Base-by-base conservation (phyloP, 2,888 invertebrate genomes). In the Leptinotarsa tumamoca region DNA sequence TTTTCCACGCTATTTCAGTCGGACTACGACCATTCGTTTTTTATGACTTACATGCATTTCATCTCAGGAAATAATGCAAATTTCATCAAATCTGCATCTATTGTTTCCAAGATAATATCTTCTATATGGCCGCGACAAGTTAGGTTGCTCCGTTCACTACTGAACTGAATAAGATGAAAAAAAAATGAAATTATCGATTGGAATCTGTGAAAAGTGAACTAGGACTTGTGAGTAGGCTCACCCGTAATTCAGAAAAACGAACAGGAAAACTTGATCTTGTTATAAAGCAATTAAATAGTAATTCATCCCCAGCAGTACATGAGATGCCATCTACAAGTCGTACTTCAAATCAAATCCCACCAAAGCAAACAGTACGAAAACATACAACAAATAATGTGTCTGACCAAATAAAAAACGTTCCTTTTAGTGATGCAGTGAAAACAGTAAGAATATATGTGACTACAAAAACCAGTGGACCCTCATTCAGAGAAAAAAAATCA, bases 131-230 rank as follows among this genome's bases (percentile, higher is more conserved):
- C 18, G 49, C 15, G 14, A 14, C 21, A 67, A 67, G 67, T 67
- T 50, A 67, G 50, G 43, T 67, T 21, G 49, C 67, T 33, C 17
- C 23, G 51, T 67, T 67, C 4, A 67, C 50, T 67, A n/a, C 51
- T 50, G 67, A 67, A 50, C 67, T 67, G 17, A 67, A 67, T 67
- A 51, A 67, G 23, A 51, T 49, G 43, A 67, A 67, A 18, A 51
- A 18, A 18, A 13, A 33, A 1, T 33, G 33, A 33, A 33, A 33
- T 33, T 33, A 33, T 33, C 33, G 33, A 5, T 33, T 33, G 33
- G 7, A 33, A 33, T 33, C 33, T 7, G 7, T 33, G 33, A 33
- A 33, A 33, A 33, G 33, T 33, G 33, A 33, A 33, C 7, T 33
- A 7, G 7, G 7, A 33, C 33, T 33, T 33, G 33, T 33, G 7